phyloP scores from a whole-genome alignment of 1,140 invertebrate species.

The Pantala flavescens region DNA sequence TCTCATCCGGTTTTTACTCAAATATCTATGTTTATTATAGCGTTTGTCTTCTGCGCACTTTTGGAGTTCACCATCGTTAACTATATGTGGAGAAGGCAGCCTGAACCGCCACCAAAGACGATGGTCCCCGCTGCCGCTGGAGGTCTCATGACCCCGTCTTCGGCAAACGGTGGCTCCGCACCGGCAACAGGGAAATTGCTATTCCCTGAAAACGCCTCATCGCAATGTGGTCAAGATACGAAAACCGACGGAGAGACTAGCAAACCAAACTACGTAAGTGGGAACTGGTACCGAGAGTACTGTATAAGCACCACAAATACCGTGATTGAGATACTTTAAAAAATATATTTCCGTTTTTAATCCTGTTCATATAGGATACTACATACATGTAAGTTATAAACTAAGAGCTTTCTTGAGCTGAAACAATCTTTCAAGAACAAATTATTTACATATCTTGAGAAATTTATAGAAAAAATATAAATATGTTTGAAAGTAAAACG shows the following conservation, averaged over 20 bases:
- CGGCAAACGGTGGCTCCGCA: background rate
- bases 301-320: no score
- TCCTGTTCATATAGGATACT: no score
- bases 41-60: conserved; percentile 42
- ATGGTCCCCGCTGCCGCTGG: background rate
- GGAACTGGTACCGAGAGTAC: no score
- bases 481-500: no score
- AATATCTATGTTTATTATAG: conserved; percentile 25
- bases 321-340: no score
- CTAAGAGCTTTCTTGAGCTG: no score
- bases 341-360: no score
- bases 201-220: background rate
- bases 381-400: no score
- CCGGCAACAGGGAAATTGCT: background rate
- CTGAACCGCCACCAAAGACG: conserved; percentile 13
- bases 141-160: background rate
- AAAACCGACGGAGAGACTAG: background rate
- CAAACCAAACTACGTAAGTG: background rate
- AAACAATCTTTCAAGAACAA: no score
- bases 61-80: conserved; percentile 43
- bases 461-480: no score
- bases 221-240: background rate
- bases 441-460: no score
- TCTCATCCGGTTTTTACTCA: no score
- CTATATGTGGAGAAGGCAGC: conserved; percentile 38